Conservation (phyloP, 1,140 invertebrate genomes). For the Bombus soroeensis region DNA sequence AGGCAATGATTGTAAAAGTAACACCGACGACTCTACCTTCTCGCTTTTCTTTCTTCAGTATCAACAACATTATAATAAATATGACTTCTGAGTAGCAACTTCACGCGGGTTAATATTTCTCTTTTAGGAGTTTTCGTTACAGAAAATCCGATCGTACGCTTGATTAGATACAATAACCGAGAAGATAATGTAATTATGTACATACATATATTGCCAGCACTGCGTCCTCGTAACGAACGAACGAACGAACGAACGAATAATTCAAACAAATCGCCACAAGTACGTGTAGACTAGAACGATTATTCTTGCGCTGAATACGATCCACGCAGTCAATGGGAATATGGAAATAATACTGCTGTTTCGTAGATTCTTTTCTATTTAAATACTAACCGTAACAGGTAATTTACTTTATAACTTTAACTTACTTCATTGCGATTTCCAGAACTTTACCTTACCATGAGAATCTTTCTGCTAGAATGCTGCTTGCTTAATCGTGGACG, state of each 20-base stretch:
- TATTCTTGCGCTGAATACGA: too few relatives aligned
- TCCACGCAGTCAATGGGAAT: not conserved
- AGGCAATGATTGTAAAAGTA: conserved; percentile 56
- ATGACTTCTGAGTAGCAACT: conserved; percentile 49
- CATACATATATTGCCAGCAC: conserved; percentile 1
- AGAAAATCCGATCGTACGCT: conserved; percentile 18
- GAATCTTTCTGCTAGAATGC: not conserved
- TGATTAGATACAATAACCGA: conserved; percentile 35
- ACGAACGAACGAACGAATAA: not conserved
- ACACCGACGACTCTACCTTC: conserved; percentile 35
- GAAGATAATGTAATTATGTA: conserved; percentile 37
- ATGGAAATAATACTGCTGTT: conserved; percentile 42
- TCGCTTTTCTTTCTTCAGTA: conserved; percentile 9
- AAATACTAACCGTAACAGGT: conserved; percentile 10
- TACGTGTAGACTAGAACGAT: not conserved
- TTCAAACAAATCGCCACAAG: not conserved
- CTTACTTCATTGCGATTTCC: not conserved
- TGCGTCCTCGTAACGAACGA: conserved; percentile 7
- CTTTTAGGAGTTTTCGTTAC: not conserved
- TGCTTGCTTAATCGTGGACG: not conserved
- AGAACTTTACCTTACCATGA: not conserved
- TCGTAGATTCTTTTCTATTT: not conserved
- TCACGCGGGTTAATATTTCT: conserved; percentile 28
- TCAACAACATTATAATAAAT: conserved; percentile 63
- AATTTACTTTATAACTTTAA: conserved; percentile 11